These are phyloP conservation scores for Dipus sagitta DNA, from an alignment of 2,797 vertebrate species.

Conservation along the genomic window DNA sequence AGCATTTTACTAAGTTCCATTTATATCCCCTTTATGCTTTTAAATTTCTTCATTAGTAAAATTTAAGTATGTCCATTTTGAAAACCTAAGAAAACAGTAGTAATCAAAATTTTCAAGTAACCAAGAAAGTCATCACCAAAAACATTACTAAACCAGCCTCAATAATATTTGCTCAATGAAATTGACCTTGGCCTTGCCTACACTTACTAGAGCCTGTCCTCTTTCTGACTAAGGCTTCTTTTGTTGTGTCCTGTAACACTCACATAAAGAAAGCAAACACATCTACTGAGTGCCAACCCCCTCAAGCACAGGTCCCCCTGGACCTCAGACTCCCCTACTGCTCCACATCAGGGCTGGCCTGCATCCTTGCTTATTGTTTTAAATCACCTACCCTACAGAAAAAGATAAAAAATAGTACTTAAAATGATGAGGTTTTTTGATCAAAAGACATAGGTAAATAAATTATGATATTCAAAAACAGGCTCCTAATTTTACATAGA, in stretches of 20 bases:
- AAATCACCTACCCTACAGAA: slow-evolving; percentile 57
- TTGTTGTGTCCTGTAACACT: neutral
- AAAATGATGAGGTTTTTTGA: neutral
- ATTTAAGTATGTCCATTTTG: slow-evolving; percentile 53
- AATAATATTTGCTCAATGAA: slow-evolving; percentile 3
- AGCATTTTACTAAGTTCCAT: neutral
- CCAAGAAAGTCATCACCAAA: slow-evolving; percentile 52
- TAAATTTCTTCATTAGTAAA: neutral
- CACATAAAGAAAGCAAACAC: neutral
- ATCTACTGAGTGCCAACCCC: neutral
- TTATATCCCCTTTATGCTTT: neutral
- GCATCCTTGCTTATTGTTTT: neutral
- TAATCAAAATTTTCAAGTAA: slow-evolving; percentile 47
- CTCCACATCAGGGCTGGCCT: neutral
- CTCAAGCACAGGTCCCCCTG: neutral
- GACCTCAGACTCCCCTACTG: too few relatives aligned
- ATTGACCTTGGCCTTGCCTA: neutral
- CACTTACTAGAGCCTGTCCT: neutral
- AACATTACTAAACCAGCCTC: slow-evolving; percentile 45
- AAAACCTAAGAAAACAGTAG: slow-evolving; percentile 51
- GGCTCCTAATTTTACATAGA: slow-evolving; percentile 53
- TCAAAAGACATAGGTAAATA: slow-evolving; percentile 71
- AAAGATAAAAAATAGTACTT: slow-evolving; percentile 54
- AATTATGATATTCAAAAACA: slow-evolving; percentile 56
- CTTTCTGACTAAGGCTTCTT: slow-evolving; percentile 5